Percentiles rank a stretch among this genome's conserved stretches.
phyloP scores from a whole-genome alignment of 2,888 invertebrate genomes.

The Lasioglossum zephyrum region DNA sequence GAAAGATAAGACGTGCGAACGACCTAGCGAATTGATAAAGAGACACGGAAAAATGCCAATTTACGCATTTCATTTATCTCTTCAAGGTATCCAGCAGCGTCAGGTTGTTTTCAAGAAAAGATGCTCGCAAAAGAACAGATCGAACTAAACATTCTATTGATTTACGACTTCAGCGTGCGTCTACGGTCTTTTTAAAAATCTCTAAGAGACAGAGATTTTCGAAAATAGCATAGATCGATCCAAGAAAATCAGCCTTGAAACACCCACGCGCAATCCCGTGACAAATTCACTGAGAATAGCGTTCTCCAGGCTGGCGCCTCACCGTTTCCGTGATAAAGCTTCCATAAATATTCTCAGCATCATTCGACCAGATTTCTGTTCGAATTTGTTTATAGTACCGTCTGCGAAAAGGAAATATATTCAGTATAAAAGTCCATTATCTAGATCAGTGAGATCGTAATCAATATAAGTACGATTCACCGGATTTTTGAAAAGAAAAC shows the following conservation, averaged over 20 bases:
- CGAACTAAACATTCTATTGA: not conserved
- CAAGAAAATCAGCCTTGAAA: not conserved
- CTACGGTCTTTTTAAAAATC: not conserved
- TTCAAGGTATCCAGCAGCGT: not conserved
- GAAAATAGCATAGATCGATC: not conserved
- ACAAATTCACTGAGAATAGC: slow-evolving; percentile 37
- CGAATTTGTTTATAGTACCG: slow-evolving; percentile 3
- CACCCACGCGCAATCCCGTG: slow-evolving; percentile 16
- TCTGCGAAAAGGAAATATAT: not conserved
- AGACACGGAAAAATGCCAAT: not conserved
- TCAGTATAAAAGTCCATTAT: not conserved
- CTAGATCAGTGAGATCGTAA: not conserved
- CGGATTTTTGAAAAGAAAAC: not conserved
- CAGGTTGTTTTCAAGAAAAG: not conserved
- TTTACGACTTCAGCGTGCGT: not conserved
- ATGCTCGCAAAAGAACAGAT: not conserved
- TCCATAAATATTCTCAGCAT: not conserved
- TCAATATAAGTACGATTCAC: not conserved
- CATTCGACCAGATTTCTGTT: not conserved
- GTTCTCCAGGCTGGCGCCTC: not conserved
- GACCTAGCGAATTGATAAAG: slow-evolving; percentile 44
- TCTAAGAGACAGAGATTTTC: not conserved
- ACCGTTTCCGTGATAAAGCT: not conserved
- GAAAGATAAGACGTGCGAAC: slow-evolving; percentile 55
- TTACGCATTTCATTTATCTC: slow-evolving; percentile 32